These are phyloP conservation scores for Athene cunicularia DNA, from an alignment of 2,113 vertebrate genomes.

Conservation along the genomic window DNA sequence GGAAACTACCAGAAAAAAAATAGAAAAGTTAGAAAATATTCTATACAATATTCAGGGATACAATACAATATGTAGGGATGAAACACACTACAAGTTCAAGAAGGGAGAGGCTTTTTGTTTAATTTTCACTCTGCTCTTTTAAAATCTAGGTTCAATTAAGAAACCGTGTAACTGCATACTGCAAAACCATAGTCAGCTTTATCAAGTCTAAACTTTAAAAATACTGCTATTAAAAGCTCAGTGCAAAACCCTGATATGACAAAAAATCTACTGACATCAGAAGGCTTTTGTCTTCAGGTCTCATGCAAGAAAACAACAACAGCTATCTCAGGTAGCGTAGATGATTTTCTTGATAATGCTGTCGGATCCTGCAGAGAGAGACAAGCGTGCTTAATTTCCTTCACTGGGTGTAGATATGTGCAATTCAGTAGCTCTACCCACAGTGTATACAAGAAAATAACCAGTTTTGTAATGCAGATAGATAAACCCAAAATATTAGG, in stretches of 20 bases:
- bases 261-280: neutral
- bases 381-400: neutral
- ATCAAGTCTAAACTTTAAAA: neutral
- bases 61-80: neutral
- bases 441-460: neutral
- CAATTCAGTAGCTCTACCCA: neutral
- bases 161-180: neutral
- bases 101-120: neutral
- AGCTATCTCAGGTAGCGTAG: neutral
- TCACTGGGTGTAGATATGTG: fast-evolving
- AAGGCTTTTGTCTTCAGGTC: neutral
- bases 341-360: neutral
- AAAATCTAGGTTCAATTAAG: neutral
- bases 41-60: neutral
- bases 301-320: neutral
- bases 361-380: neutral
- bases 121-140: neutral
- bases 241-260: neutral
- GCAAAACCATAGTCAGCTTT: neutral
- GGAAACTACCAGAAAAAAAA: neutral
- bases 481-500: neutral
- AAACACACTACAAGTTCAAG: neutral
- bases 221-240: neutral
- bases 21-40: neutral
- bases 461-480: neutral